Evolutionary conservation across 2,113 vertebrate species (phyloP).

Genomic region (Thalassoma bifasciatum): DNA sequence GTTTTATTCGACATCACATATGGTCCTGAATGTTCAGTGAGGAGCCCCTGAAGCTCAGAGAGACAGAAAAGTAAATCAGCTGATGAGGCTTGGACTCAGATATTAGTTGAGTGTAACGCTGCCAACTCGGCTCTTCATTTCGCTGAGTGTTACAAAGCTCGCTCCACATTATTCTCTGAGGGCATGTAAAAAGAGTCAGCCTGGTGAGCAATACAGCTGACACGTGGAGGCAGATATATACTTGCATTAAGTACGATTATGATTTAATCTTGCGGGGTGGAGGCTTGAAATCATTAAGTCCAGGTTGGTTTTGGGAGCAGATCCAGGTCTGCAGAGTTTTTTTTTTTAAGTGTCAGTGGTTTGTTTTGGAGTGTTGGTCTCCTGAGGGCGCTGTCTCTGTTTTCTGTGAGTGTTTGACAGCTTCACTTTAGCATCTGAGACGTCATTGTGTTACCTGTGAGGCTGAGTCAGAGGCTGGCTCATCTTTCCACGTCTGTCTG

Average conservation of each 20-base stretch:
- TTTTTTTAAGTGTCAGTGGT: background rate
- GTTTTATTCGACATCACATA: background rate
- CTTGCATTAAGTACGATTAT: slow-evolving; percentile 35
- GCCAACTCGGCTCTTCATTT: slow-evolving; percentile 25
- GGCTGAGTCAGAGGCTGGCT: slow-evolving; percentile 72
- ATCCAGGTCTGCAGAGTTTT: background rate
- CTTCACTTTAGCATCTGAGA: slow-evolving; percentile 56
- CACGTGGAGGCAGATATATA: slow-evolving; percentile 49
- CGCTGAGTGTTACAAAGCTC: slow-evolving; percentile 13
- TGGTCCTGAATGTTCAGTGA: background rate
- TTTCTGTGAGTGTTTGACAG: slow-evolving; percentile 65
- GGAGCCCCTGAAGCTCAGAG: slow-evolving; percentile 12
- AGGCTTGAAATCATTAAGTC: slow-evolving; percentile 16
- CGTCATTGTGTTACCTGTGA: slow-evolving; percentile 65
- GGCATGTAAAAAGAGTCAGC: slow-evolving; percentile 45
- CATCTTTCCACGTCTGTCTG: slow-evolving; percentile 59
- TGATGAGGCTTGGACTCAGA: slow-evolving; percentile 2
- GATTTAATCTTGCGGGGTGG: slow-evolving; percentile 21
- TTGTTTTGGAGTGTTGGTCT: slow-evolving; percentile 15
- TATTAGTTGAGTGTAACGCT: background rate
- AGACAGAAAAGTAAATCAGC: slow-evolving; percentile 40
- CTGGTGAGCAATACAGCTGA: slow-evolving; percentile 21
- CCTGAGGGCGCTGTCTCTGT: slow-evolving; percentile 13
- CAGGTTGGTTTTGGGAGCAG: background rate
- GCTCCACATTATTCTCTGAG: slow-evolving; percentile 18